Evolutionary conservation across 1,140 invertebrate species (phyloP), one percentile per base, ranked within the genome.

Genomic region (Meloidogyne hapla): DNA sequence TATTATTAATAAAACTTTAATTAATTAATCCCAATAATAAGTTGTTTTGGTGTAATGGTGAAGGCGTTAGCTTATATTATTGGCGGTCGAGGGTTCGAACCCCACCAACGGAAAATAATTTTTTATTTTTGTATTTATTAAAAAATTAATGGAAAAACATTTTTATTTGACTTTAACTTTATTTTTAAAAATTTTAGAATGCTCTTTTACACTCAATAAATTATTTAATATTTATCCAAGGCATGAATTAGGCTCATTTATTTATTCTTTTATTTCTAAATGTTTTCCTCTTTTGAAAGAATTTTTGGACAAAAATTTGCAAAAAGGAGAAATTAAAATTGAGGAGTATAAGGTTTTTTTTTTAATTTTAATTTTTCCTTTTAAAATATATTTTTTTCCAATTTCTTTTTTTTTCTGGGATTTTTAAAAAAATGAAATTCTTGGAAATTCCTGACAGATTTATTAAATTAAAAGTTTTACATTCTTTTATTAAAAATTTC

Each of bases 271-370:
- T 12, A 77, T 77, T 12, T 42, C 42, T 10, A 28, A 76, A 5
- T 67, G 63, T 45, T 45, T 26, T 77, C 75, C 76, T 9, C 25
- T 77, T 6, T 77, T 75, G 76, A 64, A 63, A n/a, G 74, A 77
- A 76, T 28, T 25, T 21, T 68, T 68, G 15, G 21, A 18, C 26
- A 73, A 33, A 23, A 56, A 13, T 63, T 73, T 63, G 12, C n/a
- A n/a, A 15, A 25, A 12, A 23, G 8, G 23, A 72, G 3, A 5
- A 26, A 66, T 66, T 6, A 33, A 33, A 18, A 26, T 66, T 25
- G 65, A 66, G 18, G 9, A 66, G 8, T 66, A 40, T 13, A 66
- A 66, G 38, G 26, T 66, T 66, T 40, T 26, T 10, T 66, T 66
- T 66, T 26, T 33, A 0, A 1, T 33, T 33, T 33, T 8, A 6